phyloP scores from a whole-genome alignment of 2,888 invertebrate species.

The Cheilosia urbana region DNA sequence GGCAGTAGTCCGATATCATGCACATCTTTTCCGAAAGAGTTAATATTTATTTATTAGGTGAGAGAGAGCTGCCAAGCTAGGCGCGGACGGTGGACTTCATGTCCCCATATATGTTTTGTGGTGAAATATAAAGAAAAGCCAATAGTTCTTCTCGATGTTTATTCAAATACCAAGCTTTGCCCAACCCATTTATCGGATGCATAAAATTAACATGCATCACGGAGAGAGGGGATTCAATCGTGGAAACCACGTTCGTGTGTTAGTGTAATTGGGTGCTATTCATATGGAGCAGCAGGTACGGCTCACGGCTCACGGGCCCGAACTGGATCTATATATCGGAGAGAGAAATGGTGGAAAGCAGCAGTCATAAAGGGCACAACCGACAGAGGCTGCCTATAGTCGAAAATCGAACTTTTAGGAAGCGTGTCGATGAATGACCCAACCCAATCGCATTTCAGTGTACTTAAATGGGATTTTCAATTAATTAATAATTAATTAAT shows the following conservation, averaged over 20 bases:
- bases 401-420: slow-evolving; percentile 15
- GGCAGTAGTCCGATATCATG: slow-evolving; percentile 54
- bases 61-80: slow-evolving; percentile 24
- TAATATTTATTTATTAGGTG: slow-evolving; percentile 62
- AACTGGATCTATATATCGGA: slow-evolving; percentile 26
- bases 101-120: neutral
- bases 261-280: slow-evolving; percentile 51
- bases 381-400: slow-evolving; percentile 34
- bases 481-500: slow-evolving; percentile 72
- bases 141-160: neutral
- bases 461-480: slow-evolving; percentile 66
- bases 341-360: slow-evolving; percentile 38
- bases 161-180: slow-evolving; percentile 18
- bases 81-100: slow-evolving; percentile 56
- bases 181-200: slow-evolving; percentile 69
- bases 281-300: slow-evolving; percentile 18
- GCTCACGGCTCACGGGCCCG: neutral
- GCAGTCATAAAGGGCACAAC: slow-evolving; percentile 66
- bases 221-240: slow-evolving; percentile 34
- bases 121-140: neutral
- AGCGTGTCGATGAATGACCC: slow-evolving; percentile 66
- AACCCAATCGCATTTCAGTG: slow-evolving; percentile 54
- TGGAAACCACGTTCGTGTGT: slow-evolving; percentile 4
- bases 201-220: slow-evolving; percentile 73
- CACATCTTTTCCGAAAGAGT: slow-evolving; percentile 51